A percentile compares a stretch with the other conserved stretches of the same genome.
phyloP scores from a whole-genome alignment of 2,888 invertebrate genomes.

The Mayetiola destructor region DNA sequence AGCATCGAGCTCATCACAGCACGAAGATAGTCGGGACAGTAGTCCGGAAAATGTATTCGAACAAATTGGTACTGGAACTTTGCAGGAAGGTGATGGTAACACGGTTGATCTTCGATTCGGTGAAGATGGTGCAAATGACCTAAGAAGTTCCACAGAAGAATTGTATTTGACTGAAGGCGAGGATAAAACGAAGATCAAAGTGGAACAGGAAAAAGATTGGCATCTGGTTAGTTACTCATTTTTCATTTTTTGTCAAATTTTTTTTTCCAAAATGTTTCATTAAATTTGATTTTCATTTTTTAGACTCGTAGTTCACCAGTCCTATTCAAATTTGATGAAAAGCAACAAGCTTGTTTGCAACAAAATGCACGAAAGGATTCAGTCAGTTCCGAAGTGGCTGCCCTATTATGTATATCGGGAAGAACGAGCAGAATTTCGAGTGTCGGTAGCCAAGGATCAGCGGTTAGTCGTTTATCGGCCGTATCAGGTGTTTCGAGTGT shows the following conservation, averaged over 20 bases:
- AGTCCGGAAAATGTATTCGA: conserved; percentile 73
- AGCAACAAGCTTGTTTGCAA: conserved; percentile 31
- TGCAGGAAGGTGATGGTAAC: conserved; percentile 34
- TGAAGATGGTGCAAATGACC: conserved; percentile 69
- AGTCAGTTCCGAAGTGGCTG: conserved; percentile 61
- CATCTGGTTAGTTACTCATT: conserved; percentile 14
- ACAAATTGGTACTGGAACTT: conserved; percentile 42
- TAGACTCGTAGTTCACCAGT: conserved; percentile 15
- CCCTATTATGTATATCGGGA: conserved; percentile 59
- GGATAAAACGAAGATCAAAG: conserved; percentile 29
- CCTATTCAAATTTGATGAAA: conserved; percentile 36
- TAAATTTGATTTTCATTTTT: neutral
- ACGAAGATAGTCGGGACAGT: conserved; percentile 64
- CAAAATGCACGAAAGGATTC: conserved; percentile 56
- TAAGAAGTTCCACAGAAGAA: conserved; percentile 79
- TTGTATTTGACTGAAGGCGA: conserved; percentile 62
- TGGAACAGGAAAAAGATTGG: conserved; percentile 23
- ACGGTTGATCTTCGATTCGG: conserved; percentile 41
- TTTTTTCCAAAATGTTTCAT: no score
- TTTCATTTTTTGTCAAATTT: neutral
- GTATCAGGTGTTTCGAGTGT: conserved; percentile 32
- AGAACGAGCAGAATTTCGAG: conserved; percentile 70
- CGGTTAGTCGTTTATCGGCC: conserved; percentile 42
- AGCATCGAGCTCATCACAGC: conserved; percentile 77
- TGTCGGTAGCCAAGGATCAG: conserved; percentile 65